A percentile compares a stretch with the other conserved stretches of the same genome.
Evolutionary conservation across 2,113 vertebrate genomes (phyloP).

Genomic region (Cygnus atratus): DNA sequence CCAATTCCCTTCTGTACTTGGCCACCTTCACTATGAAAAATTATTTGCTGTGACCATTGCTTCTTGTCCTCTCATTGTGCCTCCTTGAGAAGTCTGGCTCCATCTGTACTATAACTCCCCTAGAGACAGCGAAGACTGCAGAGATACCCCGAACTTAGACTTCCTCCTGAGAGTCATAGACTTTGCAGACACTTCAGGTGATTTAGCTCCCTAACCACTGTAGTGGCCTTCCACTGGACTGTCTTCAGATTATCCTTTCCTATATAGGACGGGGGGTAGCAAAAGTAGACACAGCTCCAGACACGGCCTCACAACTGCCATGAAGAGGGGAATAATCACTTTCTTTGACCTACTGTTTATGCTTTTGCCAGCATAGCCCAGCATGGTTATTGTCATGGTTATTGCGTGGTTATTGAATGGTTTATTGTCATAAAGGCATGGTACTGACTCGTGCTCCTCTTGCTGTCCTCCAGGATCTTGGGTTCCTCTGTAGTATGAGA

Average conservation of each 20-base stretch:
- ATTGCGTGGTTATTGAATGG: no score
- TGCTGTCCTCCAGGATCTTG: not conserved
- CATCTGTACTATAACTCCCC: not conserved
- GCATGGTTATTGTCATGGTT: no score
- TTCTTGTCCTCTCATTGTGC: not conserved
- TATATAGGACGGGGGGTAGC: not conserved
- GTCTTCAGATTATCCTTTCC: not conserved
- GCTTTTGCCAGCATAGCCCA: rapidly evolving
- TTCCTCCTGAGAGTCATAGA: not conserved
- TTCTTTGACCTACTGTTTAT: not conserved
- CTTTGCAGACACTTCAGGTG: not conserved
- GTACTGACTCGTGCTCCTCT: not conserved
- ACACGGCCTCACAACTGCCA: not conserved
- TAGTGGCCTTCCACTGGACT: not conserved
- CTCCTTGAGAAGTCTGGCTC: not conserved
- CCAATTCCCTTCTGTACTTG: not conserved
- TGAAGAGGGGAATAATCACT: not conserved
- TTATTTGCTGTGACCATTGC: not conserved
- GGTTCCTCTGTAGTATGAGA: not conserved
- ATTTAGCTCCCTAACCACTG: not conserved
- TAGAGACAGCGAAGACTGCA: not conserved
- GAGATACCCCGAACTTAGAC: not conserved
- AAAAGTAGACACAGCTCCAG: not conserved
- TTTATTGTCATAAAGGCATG: not conserved
- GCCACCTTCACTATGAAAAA: not conserved